Evolutionary conservation across 2,797 vertebrate species (phyloP), one percentile per base, ranked within the genome.

Genomic region (Ctenochaetus hawaiiensis): DNA sequence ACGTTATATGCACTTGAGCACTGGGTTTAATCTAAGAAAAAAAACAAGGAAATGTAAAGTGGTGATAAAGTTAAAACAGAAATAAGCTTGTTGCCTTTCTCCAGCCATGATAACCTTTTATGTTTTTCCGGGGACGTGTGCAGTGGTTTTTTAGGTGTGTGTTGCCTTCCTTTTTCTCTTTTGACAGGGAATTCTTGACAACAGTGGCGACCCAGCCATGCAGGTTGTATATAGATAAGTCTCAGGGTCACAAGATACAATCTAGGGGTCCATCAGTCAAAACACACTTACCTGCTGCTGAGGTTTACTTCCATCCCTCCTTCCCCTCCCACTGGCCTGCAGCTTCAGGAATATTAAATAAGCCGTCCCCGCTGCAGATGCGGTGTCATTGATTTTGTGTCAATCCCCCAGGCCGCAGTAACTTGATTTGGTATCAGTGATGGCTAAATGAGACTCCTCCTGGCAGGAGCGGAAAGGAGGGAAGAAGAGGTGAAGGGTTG

Each of bases 361-460:
- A 71, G 58, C 49, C 6, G 8, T 62, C 74, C 59, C 72, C 0
- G 1, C 78, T 80, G 85, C 84, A 79, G 78, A 89, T 77, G 73
- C 34, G 20, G 45, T 17, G 58, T 13, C 77, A 88, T 92, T 80
- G 91, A 92, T 83, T 91, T 89, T 70, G 59, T 75, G 86, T 87
- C 86, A 85, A 79, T 87, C 82, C 68, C 61, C 30, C 62, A 51
- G 71, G 79, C 77, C 9, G 43, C 83, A 67, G 81, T 61, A 76
- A 87, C 80, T 81, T 75, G 78, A 91, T 91, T 85, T 82, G 80
- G 73, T 86, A 84, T 88, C 88, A 82, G 77, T 34, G 58, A 77
- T 67, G 72, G 72, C 65, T 86, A 90, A 91, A 85, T 85, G 78
- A 89, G 78, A 72, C 68, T 77, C 75, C 54, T 58, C 43, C 67